phyloP scores from a whole-genome alignment of 2,888 invertebrate species.

The Tridacna crocea region DNA sequence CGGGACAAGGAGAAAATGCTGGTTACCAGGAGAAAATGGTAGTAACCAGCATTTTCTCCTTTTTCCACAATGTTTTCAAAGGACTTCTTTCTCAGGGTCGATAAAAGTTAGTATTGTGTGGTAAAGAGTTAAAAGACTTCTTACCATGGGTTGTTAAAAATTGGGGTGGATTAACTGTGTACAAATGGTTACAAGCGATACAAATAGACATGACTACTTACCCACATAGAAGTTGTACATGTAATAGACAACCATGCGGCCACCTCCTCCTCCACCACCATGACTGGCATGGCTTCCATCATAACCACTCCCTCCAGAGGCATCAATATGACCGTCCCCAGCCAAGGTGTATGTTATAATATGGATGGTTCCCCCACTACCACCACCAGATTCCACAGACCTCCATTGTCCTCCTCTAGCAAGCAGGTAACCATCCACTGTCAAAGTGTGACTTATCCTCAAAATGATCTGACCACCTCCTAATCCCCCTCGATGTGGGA shows the following conservation, averaged over 20 bases:
- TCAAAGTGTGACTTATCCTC: conserved; percentile 67
- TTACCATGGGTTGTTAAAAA: too few species aligned
- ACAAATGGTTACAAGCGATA: too few species aligned
- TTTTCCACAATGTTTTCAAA: too few species aligned
- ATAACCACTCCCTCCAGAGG: conserved; percentile 71
- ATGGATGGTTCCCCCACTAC: conserved; percentile 72
- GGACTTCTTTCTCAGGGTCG: too few species aligned
- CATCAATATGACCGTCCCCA: conserved; percentile 71
- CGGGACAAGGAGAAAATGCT: too few species aligned
- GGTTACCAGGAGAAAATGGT: too few species aligned
- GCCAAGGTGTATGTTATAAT: conserved; percentile 69
- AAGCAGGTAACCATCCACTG: conserved; percentile 68
- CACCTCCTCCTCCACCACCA: conserved; percentile 75
- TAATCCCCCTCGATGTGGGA: conserved; percentile 69
- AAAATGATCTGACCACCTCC: conserved; percentile 72
- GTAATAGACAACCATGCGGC: conserved; percentile 73
- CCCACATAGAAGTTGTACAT: conserved; percentile 73
- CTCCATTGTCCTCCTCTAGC: conserved; percentile 69
- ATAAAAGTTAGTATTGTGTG: too few species aligned
- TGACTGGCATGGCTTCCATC: conserved; percentile 52
- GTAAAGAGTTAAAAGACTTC: too few species aligned
- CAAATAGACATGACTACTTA: conserved; percentile 37
- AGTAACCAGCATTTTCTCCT: too few species aligned
- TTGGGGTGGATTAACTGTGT: too few species aligned
- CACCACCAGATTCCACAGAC: conserved; percentile 73